Evolutionary conservation across 2,113 vertebrate genomes (phyloP).

Genomic region (Semnornis frantzii): DNA sequence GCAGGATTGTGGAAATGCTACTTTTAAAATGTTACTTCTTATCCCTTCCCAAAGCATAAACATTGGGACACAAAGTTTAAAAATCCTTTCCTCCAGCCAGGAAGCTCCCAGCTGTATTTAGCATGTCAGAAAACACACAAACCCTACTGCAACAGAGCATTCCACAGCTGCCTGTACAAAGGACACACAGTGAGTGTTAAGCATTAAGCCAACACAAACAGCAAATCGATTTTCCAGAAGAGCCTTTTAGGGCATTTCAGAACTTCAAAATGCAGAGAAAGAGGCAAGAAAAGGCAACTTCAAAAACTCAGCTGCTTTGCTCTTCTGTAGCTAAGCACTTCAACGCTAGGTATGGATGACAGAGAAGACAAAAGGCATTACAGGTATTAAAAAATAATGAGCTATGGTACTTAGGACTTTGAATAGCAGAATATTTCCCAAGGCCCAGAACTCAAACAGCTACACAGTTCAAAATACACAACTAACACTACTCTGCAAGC

Average conservation of each 20-base stretch:
- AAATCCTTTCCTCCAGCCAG: not conserved
- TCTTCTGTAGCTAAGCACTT: not conserved
- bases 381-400: not conserved
- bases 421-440: not conserved
- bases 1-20: not conserved
- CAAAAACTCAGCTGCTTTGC: not conserved
- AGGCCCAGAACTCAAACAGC: not conserved
- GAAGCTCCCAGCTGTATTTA: not conserved
- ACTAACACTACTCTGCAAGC: not conserved
- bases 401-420: not conserved
- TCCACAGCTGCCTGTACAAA: constrained; percentile 47
- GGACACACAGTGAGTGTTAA: constrained; percentile 13
- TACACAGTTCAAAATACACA: not conserved
- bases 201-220: constrained; percentile 63
- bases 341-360: not conserved
- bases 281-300: not conserved
- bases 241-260: constrained; percentile 6
- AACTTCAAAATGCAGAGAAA: constrained; percentile 1
- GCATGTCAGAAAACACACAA: not conserved
- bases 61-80: not conserved
- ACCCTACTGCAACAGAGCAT: constrained; percentile 6
- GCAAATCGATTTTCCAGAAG: constrained; percentile 39
- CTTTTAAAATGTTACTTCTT: not conserved
- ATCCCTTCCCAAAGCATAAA: not conserved
- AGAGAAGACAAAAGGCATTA: not conserved